Conservation (phyloP, 1,140 invertebrate species). For the Piezodorus guildinii region DNA sequence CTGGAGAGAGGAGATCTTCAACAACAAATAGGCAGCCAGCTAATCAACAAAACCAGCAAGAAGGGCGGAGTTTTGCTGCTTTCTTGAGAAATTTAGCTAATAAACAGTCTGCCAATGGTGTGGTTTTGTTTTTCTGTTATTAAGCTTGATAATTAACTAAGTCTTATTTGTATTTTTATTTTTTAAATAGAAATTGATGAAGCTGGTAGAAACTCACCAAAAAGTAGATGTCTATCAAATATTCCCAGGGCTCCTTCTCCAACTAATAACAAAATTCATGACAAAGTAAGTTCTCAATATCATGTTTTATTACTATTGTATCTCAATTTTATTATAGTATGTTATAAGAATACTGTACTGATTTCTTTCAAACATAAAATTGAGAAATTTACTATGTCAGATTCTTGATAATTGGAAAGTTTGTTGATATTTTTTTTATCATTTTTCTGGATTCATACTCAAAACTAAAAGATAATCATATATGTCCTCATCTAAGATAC, state of each 20-base stretch:
- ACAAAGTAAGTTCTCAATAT: conserved; percentile 19
- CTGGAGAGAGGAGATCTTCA: background rate
- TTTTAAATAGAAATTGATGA: conserved; percentile 1
- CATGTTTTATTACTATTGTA: too few relatives aligned
- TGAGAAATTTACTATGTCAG: too few relatives aligned
- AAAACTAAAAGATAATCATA: too few relatives aligned
- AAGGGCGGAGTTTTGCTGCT: conserved; percentile 51
- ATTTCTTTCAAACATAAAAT: too few relatives aligned
- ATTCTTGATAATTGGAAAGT: too few relatives aligned
- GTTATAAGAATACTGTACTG: too few relatives aligned
- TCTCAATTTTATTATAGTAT: too few relatives aligned
- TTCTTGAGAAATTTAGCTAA: conserved; percentile 62
- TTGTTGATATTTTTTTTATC: too few relatives aligned
- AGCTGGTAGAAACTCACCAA: conserved; percentile 29
- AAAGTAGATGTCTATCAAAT: conserved; percentile 34
- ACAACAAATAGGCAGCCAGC: background rate
- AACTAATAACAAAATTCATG: conserved; percentile 24
- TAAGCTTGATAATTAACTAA: background rate
- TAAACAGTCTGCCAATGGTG: conserved; percentile 15
- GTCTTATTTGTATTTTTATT: background rate
- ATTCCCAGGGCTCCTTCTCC: conserved; percentile 19
- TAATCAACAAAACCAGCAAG: background rate
- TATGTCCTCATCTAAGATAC: too few relatives aligned
- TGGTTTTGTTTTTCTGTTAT: background rate
- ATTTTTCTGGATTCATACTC: too few relatives aligned